Evolutionary conservation across 35 echinoderm and acorn worm species (phyloP).

Genomic region (Chiridota heheva): DNA sequence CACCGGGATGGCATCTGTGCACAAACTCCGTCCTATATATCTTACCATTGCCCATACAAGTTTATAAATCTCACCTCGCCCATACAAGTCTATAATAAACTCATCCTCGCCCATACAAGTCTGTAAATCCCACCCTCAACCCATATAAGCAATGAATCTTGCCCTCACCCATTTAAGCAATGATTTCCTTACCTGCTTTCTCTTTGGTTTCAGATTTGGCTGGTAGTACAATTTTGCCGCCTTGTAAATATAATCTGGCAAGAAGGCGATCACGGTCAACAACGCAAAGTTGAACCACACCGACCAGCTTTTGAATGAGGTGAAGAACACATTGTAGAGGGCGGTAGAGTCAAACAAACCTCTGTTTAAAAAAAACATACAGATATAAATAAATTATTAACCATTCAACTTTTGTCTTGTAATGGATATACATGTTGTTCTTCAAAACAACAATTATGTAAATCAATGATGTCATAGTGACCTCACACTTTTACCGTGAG

Average conservation of each 20-base stretch:
- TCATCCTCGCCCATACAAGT: no score
- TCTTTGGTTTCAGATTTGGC: neutral
- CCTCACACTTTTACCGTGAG: no score
- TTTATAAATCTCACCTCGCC: no score
- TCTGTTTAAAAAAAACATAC: slow-evolving; percentile 38
- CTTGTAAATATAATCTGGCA: slow-evolving; percentile 94
- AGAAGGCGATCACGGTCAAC: slow-evolving; percentile 55
- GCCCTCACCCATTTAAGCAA: no score
- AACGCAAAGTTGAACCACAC: slow-evolving; percentile 78
- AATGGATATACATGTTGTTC: neutral
- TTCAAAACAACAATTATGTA: neutral
- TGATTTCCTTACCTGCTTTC: no score
- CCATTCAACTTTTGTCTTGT: neutral
- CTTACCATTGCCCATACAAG: no score
- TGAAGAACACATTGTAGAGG: slow-evolving; percentile 77
- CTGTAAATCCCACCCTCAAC: no score
- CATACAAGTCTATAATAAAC: no score
- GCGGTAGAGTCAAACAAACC: slow-evolving; percentile 52
- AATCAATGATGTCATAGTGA: no score
- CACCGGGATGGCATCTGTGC: no score
- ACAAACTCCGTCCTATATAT: no score
- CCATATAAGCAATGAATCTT: no score
- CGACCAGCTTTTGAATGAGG: slow-evolving; percentile 64
- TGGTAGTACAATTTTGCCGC: slow-evolving; percentile 37
- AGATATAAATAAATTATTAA: neutral